Evolutionary conservation across 2,113 vertebrate species (phyloP), one percentile per base, ranked within the genome.

Genomic region (Taurulus bubalis): DNA sequence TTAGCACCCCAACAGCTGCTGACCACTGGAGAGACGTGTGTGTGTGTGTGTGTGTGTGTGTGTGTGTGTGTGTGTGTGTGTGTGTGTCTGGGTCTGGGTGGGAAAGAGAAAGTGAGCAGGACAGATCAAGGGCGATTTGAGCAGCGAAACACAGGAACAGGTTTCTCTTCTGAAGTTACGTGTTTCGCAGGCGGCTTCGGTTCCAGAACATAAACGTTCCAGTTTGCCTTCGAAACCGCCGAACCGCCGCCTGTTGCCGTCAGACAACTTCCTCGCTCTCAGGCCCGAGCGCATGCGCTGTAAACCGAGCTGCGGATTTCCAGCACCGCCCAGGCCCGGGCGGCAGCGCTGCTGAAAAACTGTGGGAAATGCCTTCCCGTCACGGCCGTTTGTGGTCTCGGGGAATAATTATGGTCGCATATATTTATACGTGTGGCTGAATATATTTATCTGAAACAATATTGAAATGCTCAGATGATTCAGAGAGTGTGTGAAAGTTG

Each of bases 1-100:
- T 94, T 94, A 93, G 84, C 93, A 93, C 92, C 90, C 86, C 68
- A 86, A 90, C 93, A 93, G 92, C 93, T 94, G 90, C 90, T 92
- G 85, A 85, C 90, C 90, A 82, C 83, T 87, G 91, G 91, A 93
- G 78, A 85, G 65, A 55, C 49, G 81, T 81, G 86, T 83, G 75
- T 82, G 77, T 83, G 40, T 47, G 38, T 64, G 45, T 47, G 40
- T 45, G 40, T 47, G 71, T 47, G 38, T 32, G 70, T 70, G 32
- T 53, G 68, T 63, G 75, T 82, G 77, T 83, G 40, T 47, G 38
- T 68, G 81, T 81, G 86, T 83, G 75, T 82, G 77, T 83, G 40
- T 47, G 38, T 64, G 45, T 49, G 40, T 47, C 28, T 49, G 71
- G 34, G 40, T 34, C 55, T 38, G 77, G 69, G 58, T 82, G 59